These are phyloP conservation scores for Scelioninae gen. 1 DNA, from an alignment of 2,888 invertebrate genomes.

Conservation along the genomic window DNA sequence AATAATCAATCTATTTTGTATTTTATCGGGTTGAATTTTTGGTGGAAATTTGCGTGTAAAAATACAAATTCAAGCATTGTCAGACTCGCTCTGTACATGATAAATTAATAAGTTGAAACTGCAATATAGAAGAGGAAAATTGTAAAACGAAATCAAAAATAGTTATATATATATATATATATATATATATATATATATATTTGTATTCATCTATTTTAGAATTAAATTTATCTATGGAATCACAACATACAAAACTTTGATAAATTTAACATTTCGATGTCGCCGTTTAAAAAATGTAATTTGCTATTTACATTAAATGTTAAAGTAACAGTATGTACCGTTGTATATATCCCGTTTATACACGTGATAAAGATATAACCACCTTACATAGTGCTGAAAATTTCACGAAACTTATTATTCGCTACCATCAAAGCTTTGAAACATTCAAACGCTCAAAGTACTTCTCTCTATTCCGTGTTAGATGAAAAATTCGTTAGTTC, in stretches of 20 bases:
- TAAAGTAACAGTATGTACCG: constrained; percentile 1
- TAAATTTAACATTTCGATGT: constrained; percentile 29
- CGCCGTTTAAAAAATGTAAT: constrained; percentile 1
- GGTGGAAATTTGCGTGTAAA: background rate
- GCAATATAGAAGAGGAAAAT: background rate
- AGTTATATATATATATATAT: no score
- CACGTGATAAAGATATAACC: constrained; percentile 13
- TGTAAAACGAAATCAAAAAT: background rate
- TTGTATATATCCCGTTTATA: constrained; percentile 5
- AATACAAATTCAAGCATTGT: background rate
- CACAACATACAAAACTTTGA: background rate
- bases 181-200: no score
- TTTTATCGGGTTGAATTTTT: no score
- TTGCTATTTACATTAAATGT: constrained; percentile 32
- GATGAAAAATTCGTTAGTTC: constrained; percentile 55
- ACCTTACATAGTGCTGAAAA: constrained; percentile 6
- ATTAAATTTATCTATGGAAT: no score
- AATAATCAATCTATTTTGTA: background rate
- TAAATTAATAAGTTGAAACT: background rate
- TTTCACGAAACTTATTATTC: constrained; percentile 46
- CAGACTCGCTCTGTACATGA: background rate
- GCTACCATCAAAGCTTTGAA: constrained; percentile 38
- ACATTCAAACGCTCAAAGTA: constrained; percentile 35
- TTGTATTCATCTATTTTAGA: no score
- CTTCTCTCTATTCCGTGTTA: constrained; percentile 30